Evolutionary conservation across 2,797 vertebrate genomes (phyloP), one percentile per base, ranked within the genome.

Genomic region (Eutrigla gurnardus): DNA sequence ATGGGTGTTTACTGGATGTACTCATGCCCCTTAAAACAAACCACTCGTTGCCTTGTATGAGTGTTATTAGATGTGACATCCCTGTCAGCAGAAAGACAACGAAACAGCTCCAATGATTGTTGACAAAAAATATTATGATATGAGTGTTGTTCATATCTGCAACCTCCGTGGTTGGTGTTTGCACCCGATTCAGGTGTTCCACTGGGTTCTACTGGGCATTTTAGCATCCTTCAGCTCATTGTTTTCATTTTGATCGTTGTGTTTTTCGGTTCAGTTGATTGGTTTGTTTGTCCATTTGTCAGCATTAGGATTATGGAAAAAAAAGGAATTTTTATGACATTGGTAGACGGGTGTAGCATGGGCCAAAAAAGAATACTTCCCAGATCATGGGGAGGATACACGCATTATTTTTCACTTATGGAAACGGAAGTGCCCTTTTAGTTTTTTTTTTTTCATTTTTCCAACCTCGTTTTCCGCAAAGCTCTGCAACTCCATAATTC

Each of bases 1-100:
- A 63, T 12, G 25, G 40, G 71, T 80, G n/a, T 66, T 25, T 17
- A 36, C 6, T n/a, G 37, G n/a, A 37, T 37, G 9, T 49, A 4
- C 1, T 65, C 15, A 4, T 52, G 9, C 8, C 9, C 50, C 15
- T 8, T 42, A 52, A 57, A 68, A 10, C 14, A 42, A 77, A 53
- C 12, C 17, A 36, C 17, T 36, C 61, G 25, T 37, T 35, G 25
- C 18, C 3, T 0, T 61, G 5, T 11, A 4, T 39, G 35, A 42
- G 3, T 47, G 32, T 52, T 50, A 36, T 33, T 7, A 25, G 46
- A 59, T 37, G 8, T 36, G 17, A 52, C 6, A 47, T 49, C 37
- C 13, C n/a, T 25, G 6, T 50, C 42, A 49, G 60, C 35, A 39
- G 0, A 32, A 57, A 7, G 18, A 15, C 3, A 46, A 25, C 69